These are phyloP conservation scores for Gobio occitaniae DNA, from an alignment of 2,797 vertebrate species.

Conservation along the genomic window DNA sequence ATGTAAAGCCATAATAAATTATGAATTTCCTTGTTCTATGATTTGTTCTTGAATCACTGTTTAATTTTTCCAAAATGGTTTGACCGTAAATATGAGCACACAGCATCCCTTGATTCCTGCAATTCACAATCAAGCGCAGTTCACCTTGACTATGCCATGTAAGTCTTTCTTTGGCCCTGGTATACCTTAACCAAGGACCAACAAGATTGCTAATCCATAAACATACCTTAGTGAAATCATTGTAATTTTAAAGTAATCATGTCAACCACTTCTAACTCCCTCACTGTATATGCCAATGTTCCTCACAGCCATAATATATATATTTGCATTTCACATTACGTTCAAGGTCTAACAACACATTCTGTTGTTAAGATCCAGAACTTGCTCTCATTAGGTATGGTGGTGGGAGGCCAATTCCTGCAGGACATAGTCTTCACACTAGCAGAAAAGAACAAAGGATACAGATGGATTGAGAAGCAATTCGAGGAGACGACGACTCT, in stretches of 20 bases:
- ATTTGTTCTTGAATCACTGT: neutral
- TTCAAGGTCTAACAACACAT: neutral
- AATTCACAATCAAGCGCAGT: neutral
- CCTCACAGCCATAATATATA: neutral
- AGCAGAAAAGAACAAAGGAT: conserved; percentile 17
- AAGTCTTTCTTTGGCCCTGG: neutral
- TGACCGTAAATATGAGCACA: neutral
- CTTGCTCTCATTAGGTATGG: conserved; percentile 22
- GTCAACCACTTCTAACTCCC: conserved; percentile 8
- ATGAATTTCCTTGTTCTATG: neutral
- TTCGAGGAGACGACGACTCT: neutral
- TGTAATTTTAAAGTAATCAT: conserved; percentile 17
- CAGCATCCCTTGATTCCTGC: neutral
- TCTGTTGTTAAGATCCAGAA: neutral
- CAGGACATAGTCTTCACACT: conserved; percentile 18
- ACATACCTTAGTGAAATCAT: neutral
- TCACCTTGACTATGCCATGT: neutral
- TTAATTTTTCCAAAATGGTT: conserved; percentile 14
- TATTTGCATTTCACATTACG: neutral
- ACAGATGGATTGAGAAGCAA: neutral
- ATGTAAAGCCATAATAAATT: neutral
- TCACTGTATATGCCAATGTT: neutral
- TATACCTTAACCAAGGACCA: neutral
- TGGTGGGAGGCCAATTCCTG: conserved; percentile 35
- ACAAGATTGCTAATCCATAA: neutral